Conservation (phyloP, 2,113 vertebrate genomes). For the Thunnus thynnus region DNA sequence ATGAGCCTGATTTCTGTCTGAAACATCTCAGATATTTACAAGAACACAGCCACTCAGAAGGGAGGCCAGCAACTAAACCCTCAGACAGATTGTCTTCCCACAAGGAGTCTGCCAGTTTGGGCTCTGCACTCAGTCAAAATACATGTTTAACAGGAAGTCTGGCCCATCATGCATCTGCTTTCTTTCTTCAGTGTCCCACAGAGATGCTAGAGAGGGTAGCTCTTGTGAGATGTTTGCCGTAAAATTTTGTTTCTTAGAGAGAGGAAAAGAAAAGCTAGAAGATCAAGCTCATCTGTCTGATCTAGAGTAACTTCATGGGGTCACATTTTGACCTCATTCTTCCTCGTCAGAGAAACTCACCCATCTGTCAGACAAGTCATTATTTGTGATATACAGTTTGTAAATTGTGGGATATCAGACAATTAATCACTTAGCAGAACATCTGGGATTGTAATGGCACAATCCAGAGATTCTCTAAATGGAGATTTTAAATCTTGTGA, state of each 20-base stretch:
- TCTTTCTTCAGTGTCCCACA: slow-evolving; percentile 10
- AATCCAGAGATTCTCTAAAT: too few relatives aligned
- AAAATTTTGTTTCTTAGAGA: slow-evolving; percentile 5
- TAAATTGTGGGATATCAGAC: too few relatives aligned
- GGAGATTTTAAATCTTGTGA: background rate
- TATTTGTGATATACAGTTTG: too few relatives aligned
- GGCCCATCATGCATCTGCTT: slow-evolving; percentile 32
- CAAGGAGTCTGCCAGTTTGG: slow-evolving; percentile 13
- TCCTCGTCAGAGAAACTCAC: too few relatives aligned
- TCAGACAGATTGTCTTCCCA: slow-evolving; percentile 42
- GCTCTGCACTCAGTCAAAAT: slow-evolving; percentile 47
- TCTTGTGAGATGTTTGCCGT: background rate
- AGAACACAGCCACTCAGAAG: slow-evolving; percentile 20
- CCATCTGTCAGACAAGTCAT: too few relatives aligned
- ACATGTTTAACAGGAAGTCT: slow-evolving; percentile 61
- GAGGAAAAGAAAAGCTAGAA: background rate
- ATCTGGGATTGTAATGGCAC: too few relatives aligned
- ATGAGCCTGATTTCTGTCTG: slow-evolving; percentile 23
- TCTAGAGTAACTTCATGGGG: background rate
- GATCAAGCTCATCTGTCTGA: background rate
- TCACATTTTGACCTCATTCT: background rate
- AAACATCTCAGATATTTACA: slow-evolving; percentile 50
- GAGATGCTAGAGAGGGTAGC: slow-evolving; percentile 6
- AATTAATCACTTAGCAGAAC: background rate
- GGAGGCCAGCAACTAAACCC: slow-evolving; percentile 40